Conservation (phyloP, 1,140 invertebrate genomes). For the Vollenhovia emeryi region DNA sequence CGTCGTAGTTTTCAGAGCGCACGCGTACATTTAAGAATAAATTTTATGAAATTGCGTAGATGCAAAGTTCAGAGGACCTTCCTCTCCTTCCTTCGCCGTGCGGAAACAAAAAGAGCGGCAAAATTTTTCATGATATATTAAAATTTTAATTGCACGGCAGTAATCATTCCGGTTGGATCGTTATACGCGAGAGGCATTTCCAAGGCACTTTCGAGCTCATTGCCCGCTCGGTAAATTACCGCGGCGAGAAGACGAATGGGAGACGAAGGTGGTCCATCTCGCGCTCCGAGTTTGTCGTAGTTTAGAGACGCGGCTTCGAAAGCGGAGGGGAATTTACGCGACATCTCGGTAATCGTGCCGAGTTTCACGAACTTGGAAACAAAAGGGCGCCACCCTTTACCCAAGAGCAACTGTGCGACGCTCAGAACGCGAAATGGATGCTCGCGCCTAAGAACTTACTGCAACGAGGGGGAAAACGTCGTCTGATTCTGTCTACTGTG, state of each 20-base stretch:
- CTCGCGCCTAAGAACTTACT: conserved; percentile 49
- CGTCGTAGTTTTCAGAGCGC: neutral
- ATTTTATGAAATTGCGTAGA: neutral
- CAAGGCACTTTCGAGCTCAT: conserved; percentile 44
- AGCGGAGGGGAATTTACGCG: conserved; percentile 76
- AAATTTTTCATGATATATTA: conserved; percentile 25
- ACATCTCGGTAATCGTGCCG: conserved; percentile 78
- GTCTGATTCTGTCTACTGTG: conserved; percentile 48
- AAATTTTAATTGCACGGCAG: conserved; percentile 35
- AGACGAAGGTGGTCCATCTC: conserved; percentile 65
- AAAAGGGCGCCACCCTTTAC: conserved; percentile 65
- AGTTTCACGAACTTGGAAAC: conserved; percentile 77
- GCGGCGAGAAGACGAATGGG: conserved; percentile 51
- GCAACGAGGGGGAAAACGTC: conserved; percentile 28
- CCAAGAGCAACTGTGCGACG: conserved; percentile 33
- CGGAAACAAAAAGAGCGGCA: neutral
- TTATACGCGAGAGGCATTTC: conserved; percentile 17
- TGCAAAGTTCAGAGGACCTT: neutral
- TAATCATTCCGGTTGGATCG: conserved; percentile 15
- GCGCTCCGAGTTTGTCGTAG: conserved; percentile 71
- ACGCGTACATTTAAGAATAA: neutral
- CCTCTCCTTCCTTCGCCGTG: neutral
- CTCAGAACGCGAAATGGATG: conserved; percentile 51
- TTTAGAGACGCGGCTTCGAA: conserved; percentile 71
- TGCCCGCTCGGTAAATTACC: conserved; percentile 12